These are phyloP conservation scores for Heteractis magnifica DNA, from an alignment of 92 coral and sea anemone genomes.

Conservation along the genomic window DNA sequence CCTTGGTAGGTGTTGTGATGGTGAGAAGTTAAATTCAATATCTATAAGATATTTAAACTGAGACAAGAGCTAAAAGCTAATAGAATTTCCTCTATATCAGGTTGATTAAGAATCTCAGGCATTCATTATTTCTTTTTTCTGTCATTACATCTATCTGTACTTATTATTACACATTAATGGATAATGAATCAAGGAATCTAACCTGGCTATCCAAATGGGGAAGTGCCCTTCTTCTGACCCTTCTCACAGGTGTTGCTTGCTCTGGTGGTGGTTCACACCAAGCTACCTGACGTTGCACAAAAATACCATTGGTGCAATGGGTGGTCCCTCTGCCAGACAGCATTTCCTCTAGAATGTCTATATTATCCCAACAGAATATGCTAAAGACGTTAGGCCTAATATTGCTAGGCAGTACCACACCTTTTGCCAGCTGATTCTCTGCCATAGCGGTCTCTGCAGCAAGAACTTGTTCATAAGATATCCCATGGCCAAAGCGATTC, in stretches of 20 bases:
- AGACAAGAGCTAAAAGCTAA: too few species aligned
- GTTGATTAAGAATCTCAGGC: too few species aligned
- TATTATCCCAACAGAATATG: slow-evolving; percentile 52
- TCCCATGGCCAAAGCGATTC: slow-evolving; percentile 52
- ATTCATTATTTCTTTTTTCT: too few species aligned
- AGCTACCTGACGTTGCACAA: slow-evolving; percentile 39
- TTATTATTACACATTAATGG: neutral
- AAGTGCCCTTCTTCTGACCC: slow-evolving; percentile 32
- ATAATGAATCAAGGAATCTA: neutral
- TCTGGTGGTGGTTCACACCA: slow-evolving; percentile 32
- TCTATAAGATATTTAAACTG: too few species aligned
- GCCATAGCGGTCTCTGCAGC: slow-evolving; percentile 42
- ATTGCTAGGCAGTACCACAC: slow-evolving; percentile 27
- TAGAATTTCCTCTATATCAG: too few species aligned
- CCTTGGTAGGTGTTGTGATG: too few species aligned
- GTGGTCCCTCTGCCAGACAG: slow-evolving; percentile 57
- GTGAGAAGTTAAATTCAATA: too few species aligned
- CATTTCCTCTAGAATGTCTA: neutral
- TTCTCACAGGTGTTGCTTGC: neutral
- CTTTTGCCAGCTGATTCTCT: slow-evolving; percentile 36
- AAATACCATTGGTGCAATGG: slow-evolving; percentile 60
- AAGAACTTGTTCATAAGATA: slow-evolving; percentile 47
- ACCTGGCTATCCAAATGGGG: slow-evolving; percentile 39
- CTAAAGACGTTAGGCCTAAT: slow-evolving; percentile 37
- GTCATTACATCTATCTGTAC: neutral